A percentile compares a stretch with the other conserved stretches of the same genome.
These are phyloP conservation scores for Horisme vitalbata DNA, from an alignment of 2,888 invertebrate species.

Conservation along the genomic window DNA sequence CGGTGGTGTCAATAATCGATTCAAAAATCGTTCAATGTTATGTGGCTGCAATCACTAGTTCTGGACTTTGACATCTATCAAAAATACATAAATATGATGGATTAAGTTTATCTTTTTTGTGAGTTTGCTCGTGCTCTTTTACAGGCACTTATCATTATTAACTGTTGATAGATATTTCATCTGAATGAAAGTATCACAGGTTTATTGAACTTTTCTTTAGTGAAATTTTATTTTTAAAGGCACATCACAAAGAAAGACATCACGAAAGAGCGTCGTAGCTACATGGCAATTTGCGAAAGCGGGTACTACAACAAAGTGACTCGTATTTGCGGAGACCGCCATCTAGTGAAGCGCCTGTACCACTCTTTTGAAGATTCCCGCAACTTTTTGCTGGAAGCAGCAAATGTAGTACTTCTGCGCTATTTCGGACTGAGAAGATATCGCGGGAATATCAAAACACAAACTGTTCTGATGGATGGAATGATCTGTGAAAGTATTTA, in stretches of 20 bases:
- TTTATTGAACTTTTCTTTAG: background rate
- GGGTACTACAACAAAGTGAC: conserved; percentile 82
- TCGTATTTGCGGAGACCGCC: conserved; percentile 68
- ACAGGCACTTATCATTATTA: too few relatives aligned
- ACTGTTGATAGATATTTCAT: too few relatives aligned
- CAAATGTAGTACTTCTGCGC: conserved; percentile 83
- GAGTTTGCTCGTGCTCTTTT: too few relatives aligned
- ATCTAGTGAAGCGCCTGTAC: conserved; percentile 71
- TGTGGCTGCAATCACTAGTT: too few relatives aligned
- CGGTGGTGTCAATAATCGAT: too few relatives aligned
- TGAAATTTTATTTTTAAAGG: conserved; percentile 45
- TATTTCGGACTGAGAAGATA: conserved; percentile 81
- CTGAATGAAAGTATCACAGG: too few relatives aligned
- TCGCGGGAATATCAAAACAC: conserved; percentile 79
- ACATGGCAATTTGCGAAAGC: conserved; percentile 77
- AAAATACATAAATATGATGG: too few relatives aligned
- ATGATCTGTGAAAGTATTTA: conserved; percentile 83
- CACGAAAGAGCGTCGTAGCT: conserved; percentile 78
- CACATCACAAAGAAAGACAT: conserved; percentile 66
- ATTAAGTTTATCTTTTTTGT: too few relatives aligned
- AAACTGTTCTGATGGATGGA: conserved; percentile 83
- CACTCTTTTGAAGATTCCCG: conserved; percentile 74
- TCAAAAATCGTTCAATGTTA: too few relatives aligned
- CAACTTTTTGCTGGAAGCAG: conserved; percentile 84
- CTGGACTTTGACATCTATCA: too few relatives aligned